Percentiles rank a stretch among this genome's conserved stretches.
phyloP scores from a whole-genome alignment of 2,113 vertebrate genomes.

The Dendrocopos noguchii region DNA sequence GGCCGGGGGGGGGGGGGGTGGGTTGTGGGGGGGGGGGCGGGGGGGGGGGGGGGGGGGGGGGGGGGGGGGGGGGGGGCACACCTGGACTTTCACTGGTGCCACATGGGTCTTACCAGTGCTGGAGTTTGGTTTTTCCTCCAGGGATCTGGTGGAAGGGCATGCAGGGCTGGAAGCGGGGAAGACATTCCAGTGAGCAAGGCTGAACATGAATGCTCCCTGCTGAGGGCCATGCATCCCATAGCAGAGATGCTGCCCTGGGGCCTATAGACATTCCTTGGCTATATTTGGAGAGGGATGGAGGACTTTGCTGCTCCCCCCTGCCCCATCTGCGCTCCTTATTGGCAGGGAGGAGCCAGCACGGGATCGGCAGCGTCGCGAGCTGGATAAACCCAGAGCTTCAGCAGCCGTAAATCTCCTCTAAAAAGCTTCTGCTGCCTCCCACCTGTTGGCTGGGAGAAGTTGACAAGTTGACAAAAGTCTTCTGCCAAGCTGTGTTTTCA shows the following conservation, averaged over 20 bases:
- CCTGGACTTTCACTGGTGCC: neutral
- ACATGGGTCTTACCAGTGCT: neutral
- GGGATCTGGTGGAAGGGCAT: neutral
- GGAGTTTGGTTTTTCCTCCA: neutral
- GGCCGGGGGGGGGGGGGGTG: no score
- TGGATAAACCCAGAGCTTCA: neutral
- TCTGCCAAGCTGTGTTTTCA: constrained; percentile 32
- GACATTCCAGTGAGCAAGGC: neutral
- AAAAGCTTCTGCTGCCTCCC: constrained; percentile 56
- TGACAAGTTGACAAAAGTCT: neutral
- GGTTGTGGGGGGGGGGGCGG: no score
- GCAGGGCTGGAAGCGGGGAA: neutral
- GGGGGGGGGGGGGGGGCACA: no score
- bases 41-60: no score
- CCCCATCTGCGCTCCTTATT: neutral
- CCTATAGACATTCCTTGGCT: constrained; percentile 43
- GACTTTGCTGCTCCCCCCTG: constrained; percentile 17
- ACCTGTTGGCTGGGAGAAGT: constrained; percentile 49
- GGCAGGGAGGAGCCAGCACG: neutral
- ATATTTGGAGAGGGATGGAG: constrained; percentile 40
- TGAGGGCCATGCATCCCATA: neutral
- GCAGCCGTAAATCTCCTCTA: constrained; percentile 22
- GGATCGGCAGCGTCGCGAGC: neutral
- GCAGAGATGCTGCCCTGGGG: neutral
- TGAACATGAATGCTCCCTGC: neutral